Evolutionary conservation across 2,888 invertebrate species (phyloP).

Genomic region (Lepidochrysops patricia): DNA sequence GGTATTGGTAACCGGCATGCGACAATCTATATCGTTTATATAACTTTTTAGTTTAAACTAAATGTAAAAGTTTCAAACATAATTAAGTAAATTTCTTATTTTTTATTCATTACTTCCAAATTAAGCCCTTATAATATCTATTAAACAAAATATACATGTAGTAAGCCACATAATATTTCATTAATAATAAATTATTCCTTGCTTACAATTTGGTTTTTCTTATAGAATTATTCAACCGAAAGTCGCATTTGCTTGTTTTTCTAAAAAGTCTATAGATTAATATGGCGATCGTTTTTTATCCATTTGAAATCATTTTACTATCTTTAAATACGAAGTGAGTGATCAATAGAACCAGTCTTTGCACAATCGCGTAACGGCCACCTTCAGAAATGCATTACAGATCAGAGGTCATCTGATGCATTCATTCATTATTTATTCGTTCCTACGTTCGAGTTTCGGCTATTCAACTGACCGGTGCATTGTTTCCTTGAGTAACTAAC

Average conservation of each 20-base stretch:
- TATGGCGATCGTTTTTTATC: slow-evolving; percentile 13
- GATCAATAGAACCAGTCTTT: slow-evolving; percentile 43
- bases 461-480: not conserved
- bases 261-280: slow-evolving; percentile 15
- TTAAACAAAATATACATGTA: too few species aligned
- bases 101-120: too few species aligned
- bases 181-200: too few species aligned
- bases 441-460: not conserved
- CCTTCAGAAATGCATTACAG: slow-evolving; percentile 37
- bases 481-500: not conserved
- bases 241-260: too few species aligned
- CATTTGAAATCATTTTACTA: slow-evolving; percentile 38
- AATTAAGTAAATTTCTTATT: too few species aligned
- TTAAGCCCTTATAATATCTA: too few species aligned
- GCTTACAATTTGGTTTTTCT: not conserved
- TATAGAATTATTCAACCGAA: too few species aligned
- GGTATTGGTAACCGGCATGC: too few species aligned
- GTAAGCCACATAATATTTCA: too few species aligned
- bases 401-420: slow-evolving; percentile 46
- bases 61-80: too few species aligned
- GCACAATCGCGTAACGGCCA: slow-evolving; percentile 47
- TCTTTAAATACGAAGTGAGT: slow-evolving; percentile 28
- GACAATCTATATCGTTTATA: too few species aligned
- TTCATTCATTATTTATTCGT: slow-evolving; percentile 25
- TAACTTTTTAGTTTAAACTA: too few species aligned